A percentile compares a stretch with the other conserved stretches of the same genome.
Conservation (phyloP, 2,113 vertebrate species). For the Chamaea fasciata region DNA sequence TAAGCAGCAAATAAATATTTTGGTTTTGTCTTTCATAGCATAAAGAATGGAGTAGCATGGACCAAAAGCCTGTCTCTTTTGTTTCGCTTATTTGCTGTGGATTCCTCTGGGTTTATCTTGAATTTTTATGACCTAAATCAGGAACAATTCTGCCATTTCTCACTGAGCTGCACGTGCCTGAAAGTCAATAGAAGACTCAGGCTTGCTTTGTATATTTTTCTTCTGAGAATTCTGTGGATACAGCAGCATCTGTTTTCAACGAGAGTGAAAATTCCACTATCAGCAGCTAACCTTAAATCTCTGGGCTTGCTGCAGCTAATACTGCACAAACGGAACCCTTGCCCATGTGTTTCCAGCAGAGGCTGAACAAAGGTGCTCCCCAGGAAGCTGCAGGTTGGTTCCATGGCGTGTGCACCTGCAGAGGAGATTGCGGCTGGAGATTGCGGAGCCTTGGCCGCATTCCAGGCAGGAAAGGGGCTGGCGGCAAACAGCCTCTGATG, state of each 20-base stretch:
- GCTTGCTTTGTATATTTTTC: neutral
- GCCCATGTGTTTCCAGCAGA: neutral
- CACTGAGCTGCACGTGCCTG: neutral
- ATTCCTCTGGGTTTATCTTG: neutral
- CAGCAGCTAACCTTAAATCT: neutral
- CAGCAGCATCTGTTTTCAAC: neutral
- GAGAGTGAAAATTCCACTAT: neutral
- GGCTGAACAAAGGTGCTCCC: neutral
- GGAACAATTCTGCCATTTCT: neutral
- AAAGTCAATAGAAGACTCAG: neutral
- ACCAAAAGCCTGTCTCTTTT: neutral
- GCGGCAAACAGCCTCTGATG: neutral
- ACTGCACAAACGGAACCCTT: neutral
- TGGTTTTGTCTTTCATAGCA: neutral
- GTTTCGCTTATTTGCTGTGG: neutral
- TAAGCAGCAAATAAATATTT: neutral
- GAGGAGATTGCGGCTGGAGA: neutral
- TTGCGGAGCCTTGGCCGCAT: fast-evolving
- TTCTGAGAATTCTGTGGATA: neutral
- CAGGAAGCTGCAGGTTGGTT: neutral
- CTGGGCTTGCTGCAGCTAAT: neutral
- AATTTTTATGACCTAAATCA: neutral
- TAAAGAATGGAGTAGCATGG: neutral
- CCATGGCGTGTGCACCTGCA: neutral
- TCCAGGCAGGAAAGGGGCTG: neutral